Percentiles rank a stretch among this genome's conserved stretches.
These are phyloP conservation scores for Tonatia bakeri DNA, from an alignment of 2,113 vertebrate genomes.

Conservation along the genomic window DNA sequence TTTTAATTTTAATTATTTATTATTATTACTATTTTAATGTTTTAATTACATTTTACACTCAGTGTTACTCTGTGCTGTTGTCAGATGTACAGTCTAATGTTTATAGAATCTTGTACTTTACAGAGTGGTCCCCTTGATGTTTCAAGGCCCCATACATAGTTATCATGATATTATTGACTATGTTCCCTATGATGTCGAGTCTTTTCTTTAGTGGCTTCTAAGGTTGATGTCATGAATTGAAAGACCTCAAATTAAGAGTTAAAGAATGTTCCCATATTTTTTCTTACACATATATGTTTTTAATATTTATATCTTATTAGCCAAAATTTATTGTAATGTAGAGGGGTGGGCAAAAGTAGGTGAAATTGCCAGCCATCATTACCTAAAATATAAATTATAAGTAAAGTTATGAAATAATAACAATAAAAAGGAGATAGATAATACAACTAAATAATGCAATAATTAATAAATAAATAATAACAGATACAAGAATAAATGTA, in stretches of 20 bases:
- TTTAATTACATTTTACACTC: not conserved
- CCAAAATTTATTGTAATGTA: not conserved
- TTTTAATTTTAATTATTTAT: not conserved
- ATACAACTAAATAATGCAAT: not conserved
- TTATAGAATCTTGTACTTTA: not conserved
- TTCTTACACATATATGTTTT: not conserved
- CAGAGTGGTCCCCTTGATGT: not conserved
- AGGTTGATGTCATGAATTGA: not conserved
- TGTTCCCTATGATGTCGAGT: not conserved
- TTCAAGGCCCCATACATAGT: not conserved
- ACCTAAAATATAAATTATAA: not conserved
- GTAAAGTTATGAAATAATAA: not conserved
- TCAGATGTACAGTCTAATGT: not conserved
- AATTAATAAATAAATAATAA: not conserved
- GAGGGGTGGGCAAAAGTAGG: not conserved
- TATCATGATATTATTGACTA: not conserved
- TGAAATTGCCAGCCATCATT: not conserved
- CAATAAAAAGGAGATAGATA: not conserved
- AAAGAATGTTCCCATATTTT: not conserved
- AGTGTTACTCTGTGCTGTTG: not conserved
- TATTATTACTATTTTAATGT: not conserved
- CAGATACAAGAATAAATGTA: not conserved
- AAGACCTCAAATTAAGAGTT: conserved; percentile 2
- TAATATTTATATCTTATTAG: not conserved
- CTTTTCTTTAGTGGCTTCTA: not conserved